phyloP scores from a whole-genome alignment of 2,888 invertebrate species.

The Polydesmus complanatus region DNA sequence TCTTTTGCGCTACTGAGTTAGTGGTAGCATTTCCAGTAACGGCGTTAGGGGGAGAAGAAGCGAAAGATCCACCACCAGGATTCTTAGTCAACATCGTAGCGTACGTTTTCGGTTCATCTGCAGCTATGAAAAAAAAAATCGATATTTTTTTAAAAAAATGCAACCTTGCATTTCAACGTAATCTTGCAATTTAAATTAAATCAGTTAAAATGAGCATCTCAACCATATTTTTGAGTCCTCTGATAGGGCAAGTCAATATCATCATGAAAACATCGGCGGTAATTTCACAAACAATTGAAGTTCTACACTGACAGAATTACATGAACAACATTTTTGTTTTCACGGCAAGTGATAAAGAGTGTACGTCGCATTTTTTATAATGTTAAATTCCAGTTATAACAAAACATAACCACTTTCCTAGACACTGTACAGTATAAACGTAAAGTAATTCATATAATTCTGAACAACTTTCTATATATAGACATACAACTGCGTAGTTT shows the following conservation, averaged over 20 bases:
- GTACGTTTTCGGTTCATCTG: slow-evolving; percentile 70
- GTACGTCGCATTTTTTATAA: no score
- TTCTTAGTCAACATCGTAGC: slow-evolving; percentile 56
- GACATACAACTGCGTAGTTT: no score
- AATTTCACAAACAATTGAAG: no score
- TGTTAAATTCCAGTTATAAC: no score
- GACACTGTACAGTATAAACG: no score
- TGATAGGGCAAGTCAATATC: background rate
- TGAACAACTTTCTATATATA: background rate
- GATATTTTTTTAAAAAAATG: background rate
- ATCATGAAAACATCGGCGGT: background rate
- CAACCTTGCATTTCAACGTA: background rate
- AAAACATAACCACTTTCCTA: no score
- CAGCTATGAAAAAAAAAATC: slow-evolving; percentile 22
- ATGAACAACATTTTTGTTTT: no score
- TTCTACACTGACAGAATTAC: no score
- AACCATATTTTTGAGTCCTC: background rate
- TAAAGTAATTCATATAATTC: no score
- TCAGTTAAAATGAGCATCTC: no score
- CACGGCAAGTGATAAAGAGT: no score
- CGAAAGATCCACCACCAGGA: slow-evolving; percentile 13
- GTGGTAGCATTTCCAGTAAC: background rate
- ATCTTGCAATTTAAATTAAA: no score
- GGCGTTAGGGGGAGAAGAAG: background rate
- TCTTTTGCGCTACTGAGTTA: background rate